These are phyloP conservation scores for Polietes domitor DNA, from an alignment of 2,888 invertebrate species.

Conservation along the genomic window DNA sequence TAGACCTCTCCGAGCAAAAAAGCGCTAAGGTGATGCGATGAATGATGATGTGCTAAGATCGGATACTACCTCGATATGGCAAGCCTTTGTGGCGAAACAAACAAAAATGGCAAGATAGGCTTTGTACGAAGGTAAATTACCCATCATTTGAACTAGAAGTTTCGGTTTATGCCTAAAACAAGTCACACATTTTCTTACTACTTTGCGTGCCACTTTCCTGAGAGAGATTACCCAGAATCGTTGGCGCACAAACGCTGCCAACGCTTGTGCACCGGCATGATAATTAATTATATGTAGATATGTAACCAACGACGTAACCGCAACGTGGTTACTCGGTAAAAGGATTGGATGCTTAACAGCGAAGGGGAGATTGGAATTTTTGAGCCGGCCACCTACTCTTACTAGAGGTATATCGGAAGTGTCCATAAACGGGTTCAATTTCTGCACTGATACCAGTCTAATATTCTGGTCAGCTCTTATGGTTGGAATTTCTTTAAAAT, in stretches of 20 bases:
- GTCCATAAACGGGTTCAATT: conserved; percentile 35
- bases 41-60: conserved; percentile 11
- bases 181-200: conserved; percentile 16
- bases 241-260: conserved; percentile 18
- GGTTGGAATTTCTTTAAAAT: background rate
- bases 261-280: conserved; percentile 1
- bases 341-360: conserved; percentile 43
- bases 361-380: conserved; percentile 47
- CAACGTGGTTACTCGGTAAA: conserved; percentile 24
- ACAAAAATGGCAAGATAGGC: background rate
- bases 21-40: background rate
- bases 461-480: background rate
- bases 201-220: background rate
- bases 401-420: conserved; percentile 32
- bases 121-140: background rate
- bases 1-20: conserved; percentile 19
- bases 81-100: conserved; percentile 26
- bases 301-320: background rate
- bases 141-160: conserved; percentile 22
- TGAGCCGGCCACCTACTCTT: conserved; percentile 41
- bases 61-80: background rate
- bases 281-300: conserved; percentile 20
- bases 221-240: conserved; percentile 16
- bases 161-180: conserved; percentile 32
- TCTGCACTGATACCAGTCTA: background rate